These are phyloP conservation scores for Brachionus rotundiformis DNA, from an alignment of 1,140 invertebrate genomes.

Conservation along the genomic window DNA sequence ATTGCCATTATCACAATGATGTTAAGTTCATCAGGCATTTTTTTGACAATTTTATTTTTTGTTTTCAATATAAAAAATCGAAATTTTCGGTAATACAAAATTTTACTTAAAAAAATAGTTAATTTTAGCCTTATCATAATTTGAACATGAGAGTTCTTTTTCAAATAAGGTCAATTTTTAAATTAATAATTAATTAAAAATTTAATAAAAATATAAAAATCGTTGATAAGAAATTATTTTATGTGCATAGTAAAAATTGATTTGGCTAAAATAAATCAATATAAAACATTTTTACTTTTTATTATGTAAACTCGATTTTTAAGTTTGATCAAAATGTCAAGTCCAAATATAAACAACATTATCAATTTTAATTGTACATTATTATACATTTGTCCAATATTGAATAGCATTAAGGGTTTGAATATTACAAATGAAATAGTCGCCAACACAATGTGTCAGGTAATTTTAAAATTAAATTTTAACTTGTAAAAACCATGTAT, in stretches of 20 bases:
- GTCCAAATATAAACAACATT: conserved; percentile 56
- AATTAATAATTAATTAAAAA: too few species aligned
- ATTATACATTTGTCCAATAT: conserved; percentile 54
- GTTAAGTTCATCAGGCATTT: not conserved
- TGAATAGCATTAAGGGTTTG: conserved; percentile 56
- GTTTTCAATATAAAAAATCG: conserved; percentile 40
- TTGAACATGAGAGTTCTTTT: too few species aligned
- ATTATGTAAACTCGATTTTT: not conserved
- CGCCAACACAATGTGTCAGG: conserved; percentile 55
- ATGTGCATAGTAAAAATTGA: too few species aligned
- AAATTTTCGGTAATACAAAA: conserved; percentile 26
- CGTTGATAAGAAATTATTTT: too few species aligned
- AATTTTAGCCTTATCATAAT: too few species aligned
- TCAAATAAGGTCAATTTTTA: too few species aligned
- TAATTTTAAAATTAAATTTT: conserved; percentile 40
- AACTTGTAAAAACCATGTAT: not conserved
- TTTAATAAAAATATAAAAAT: too few species aligned
- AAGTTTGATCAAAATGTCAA: conserved; percentile 58
- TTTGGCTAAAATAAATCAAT: too few species aligned
- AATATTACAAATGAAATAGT: conserved; percentile 50
- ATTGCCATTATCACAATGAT: conserved; percentile 26
- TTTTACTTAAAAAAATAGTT: too few species aligned
- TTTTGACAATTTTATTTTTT: conserved; percentile 48
- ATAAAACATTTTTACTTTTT: conserved; percentile 27
- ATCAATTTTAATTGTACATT: conserved; percentile 55